Evolutionary conservation across 2,113 vertebrate genomes (phyloP), one percentile per base, ranked within the genome.

Genomic region (Clarias macrocephalus): DNA sequence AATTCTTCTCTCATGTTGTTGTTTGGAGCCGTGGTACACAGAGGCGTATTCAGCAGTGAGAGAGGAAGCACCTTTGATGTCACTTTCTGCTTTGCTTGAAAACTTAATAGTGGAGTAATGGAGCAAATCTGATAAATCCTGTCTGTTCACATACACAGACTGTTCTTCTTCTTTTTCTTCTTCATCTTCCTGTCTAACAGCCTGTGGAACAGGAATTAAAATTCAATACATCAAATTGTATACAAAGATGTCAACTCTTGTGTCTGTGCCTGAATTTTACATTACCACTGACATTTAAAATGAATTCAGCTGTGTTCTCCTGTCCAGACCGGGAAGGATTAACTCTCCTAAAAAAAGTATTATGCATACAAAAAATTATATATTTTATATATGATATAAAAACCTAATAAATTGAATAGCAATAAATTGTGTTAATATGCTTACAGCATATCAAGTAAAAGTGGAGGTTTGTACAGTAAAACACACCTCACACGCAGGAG

Each of bases 71-170:
- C 63, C 81, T 21, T 3, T 84, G 80, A 84, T 84, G 25, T 84
- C 80, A 23, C 52, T 63, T 77, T 1, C 62, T 63, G 18, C 18
- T 52, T 65, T 16, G 12, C 80, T 86, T 23, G 23, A 48, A 42
- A 89, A 86, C 10, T 23, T 11, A 9, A 89, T 59, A 4, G 81
- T 54, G 81, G 85, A 80, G 70, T 86, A 89, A 83, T 86, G 88
- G 21, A 80, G 80, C 28, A n/a, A 52, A 56, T 86, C 85, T 59
- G 88, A 52, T 82, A 28, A 11, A 37, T 60, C 25, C 19, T 6
- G 18, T n/a, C 21, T 75, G 60, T 81, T 75, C 5, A 0, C 25
- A 5, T 62, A 15, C 37, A 73, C 23, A 33, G 5, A 48, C 54
- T 76, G 66, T 0, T 0, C 19, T 0, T 83, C 80, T 12, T 76